Conservation (phyloP, 2,113 vertebrate genomes). For the Megalops atlanticus region DNA sequence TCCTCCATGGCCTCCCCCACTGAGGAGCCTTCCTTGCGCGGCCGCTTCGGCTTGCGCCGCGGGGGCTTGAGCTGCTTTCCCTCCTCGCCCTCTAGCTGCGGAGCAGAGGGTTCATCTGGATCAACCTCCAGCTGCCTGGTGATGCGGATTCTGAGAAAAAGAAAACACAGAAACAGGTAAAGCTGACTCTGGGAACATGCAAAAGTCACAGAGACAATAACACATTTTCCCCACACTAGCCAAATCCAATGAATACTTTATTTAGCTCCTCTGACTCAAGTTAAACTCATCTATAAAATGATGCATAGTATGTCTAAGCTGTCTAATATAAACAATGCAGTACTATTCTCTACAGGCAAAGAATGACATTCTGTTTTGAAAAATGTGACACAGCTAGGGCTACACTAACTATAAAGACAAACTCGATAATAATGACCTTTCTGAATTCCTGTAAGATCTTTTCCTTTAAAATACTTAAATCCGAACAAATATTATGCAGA, state of each 20-base stretch:
- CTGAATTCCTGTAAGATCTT: no score
- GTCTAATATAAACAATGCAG: no score
- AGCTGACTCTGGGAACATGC: not conserved
- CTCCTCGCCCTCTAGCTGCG: conserved; percentile 56
- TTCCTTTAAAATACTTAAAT: no score
- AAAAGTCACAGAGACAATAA: not conserved
- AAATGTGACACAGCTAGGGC: no score
- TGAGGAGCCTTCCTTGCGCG: conserved; percentile 69
- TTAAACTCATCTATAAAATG: not conserved
- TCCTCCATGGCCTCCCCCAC: conserved; percentile 57
- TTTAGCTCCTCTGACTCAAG: not conserved
- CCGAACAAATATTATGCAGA: no score
- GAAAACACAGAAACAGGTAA: not conserved
- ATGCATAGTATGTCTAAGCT: no score
- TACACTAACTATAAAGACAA: no score
- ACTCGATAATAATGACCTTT: no score
- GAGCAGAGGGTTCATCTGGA: conserved; percentile 65
- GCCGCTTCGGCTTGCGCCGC: conserved; percentile 72
- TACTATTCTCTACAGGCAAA: no score
- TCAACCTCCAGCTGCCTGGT: conserved; percentile 82
- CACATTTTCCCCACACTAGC: not conserved
- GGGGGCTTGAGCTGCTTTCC: conserved; percentile 62
- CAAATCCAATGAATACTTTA: not conserved
- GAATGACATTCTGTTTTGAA: no score
- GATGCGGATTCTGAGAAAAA: conserved; percentile 81